Conservation (phyloP, 1,140 invertebrate species). For the Panulirus ornatus region DNA sequence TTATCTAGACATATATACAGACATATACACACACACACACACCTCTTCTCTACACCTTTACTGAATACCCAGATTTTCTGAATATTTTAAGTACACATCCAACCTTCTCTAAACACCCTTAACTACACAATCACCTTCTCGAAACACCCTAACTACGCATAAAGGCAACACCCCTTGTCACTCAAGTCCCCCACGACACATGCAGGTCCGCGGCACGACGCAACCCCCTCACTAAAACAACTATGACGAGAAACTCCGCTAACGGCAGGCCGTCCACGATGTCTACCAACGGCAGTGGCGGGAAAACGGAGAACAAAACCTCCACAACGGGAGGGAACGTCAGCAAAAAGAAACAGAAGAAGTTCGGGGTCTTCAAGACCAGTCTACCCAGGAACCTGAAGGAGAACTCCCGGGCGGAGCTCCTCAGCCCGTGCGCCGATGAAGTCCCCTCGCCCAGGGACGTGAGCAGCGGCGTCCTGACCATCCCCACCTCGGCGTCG, state of each 20-base stretch:
- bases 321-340: not conserved
- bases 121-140: no score
- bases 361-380: slow-evolving; percentile 20
- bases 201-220: no score
- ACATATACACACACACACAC: no score
- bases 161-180: no score
- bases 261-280: slow-evolving; percentile 24
- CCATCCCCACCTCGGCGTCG: slow-evolving; percentile 12
- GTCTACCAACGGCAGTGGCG: not conserved
- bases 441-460: slow-evolving; percentile 40
- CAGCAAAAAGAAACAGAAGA: slow-evolving; percentile 40
- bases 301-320: not conserved
- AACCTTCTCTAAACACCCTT: no score
- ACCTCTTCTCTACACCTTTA: no score
- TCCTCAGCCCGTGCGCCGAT: slow-evolving; percentile 23
- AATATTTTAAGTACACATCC: no score
- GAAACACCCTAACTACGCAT: no score
- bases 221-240: not conserved
- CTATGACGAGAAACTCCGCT: slow-evolving; percentile 15
- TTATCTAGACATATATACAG: no score
- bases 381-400: slow-evolving; percentile 33
- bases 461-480: not conserved
- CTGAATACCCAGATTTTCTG: no score
- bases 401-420: slow-evolving; percentile 36
- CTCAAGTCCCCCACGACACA: no score